A percentile compares a stretch with the other conserved stretches of the same genome.
phyloP scores from a whole-genome alignment of 2,113 vertebrate species.

The Panthera uncia region DNA sequence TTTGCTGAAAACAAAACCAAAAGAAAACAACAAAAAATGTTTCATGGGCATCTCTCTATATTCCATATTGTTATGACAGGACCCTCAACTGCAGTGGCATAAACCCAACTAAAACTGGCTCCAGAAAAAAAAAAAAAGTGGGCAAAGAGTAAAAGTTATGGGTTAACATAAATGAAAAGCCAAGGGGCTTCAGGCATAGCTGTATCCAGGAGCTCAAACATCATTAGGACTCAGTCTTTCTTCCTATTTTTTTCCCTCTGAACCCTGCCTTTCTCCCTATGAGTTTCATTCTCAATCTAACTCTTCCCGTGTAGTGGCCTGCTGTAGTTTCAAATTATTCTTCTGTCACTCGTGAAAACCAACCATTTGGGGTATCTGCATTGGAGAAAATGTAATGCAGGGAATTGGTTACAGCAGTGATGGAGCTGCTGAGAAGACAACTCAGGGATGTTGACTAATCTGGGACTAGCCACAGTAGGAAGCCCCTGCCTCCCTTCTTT shows the following conservation, averaged over 20 bases:
- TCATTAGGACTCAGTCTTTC: not conserved
- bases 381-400: not conserved
- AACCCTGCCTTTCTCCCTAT: not conserved
- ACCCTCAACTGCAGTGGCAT: not conserved
- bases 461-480: not conserved
- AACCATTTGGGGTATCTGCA: not conserved
- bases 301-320: not conserved
- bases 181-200: not conserved
- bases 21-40: not conserved
- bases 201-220: not conserved
- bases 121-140: not conserved
- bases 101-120: not conserved
- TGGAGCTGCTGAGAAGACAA: not conserved
- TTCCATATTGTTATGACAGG: not conserved
- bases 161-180: not conserved
- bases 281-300: not conserved
- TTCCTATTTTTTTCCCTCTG: not conserved
- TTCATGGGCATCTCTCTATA: not conserved
- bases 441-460: not conserved
- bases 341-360: not conserved
- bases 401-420: not conserved
- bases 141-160: not conserved
- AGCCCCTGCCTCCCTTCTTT: not conserved
- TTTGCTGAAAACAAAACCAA: not conserved
- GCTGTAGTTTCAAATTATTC: not conserved